Base-by-base conservation (phyloP, 1,140 invertebrate genomes). In the Drosophila oshimai region DNA sequence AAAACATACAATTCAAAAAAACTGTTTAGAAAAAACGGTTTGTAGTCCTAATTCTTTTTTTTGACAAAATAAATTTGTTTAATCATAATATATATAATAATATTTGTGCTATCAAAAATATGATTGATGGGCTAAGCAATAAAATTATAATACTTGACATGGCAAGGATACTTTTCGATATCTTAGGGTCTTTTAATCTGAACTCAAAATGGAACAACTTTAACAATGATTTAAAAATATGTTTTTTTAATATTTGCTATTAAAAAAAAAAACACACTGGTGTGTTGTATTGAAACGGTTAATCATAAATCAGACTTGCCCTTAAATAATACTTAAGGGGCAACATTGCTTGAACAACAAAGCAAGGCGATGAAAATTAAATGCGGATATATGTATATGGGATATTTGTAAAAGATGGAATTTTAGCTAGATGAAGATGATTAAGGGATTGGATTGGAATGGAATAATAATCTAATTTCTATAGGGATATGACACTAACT, bases 291-390 rank as follows among this genome's bases (percentile, higher is more conserved):
- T 24, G 3, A 10, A 26, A 44, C 4, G 9, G 13, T 45, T 17
- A 45, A 9, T 1, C 2, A 20, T 9, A 1, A 10, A 49, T 20
- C 1, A 10, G 47, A 12, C 1, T 2, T 7, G 12, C 7, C 15
- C 17, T 51, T 18, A 22, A 42, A 51, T 26, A 28, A 26, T 7
- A 49, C 6, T 5, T 13, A 10, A 22, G 4, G n/a, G 17, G 4
- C 44, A 54, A 29, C 50, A 47, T 28, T 54, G 41, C 24, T 18
- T 47, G 41, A 47, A 47, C 41, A 54, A 55, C 26, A 55, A 51
- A 31, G 45, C 53, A 55, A 50, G 53, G 44, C 45, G 9, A 31
- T 51, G 26, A 6, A 10, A 31, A 12, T 18, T 18, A 4, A 45
- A 28, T 0, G 10, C 28, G 22, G 28, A 17, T 26, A 45, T 45